phyloP scores from a whole-genome alignment of 2,888 invertebrate genomes.

The Nymphalis urticae region DNA sequence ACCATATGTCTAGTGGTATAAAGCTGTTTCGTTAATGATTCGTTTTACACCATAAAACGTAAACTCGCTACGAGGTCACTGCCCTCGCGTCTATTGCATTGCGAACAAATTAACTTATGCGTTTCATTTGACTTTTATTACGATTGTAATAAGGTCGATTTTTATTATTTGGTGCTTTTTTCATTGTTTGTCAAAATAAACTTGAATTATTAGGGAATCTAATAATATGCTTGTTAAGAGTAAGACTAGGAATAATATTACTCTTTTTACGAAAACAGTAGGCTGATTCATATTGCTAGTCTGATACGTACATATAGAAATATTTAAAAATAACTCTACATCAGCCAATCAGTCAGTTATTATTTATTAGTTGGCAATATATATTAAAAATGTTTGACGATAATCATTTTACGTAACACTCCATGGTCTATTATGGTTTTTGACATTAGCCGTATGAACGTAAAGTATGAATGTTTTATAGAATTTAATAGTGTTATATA shows the following conservation, averaged over 20 bases:
- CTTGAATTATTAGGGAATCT: constrained; percentile 41
- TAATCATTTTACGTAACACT: too few species aligned
- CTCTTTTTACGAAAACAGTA: constrained; percentile 18
- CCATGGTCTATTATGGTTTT: too few species aligned
- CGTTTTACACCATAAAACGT: constrained; percentile 28
- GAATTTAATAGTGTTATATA: too few species aligned
- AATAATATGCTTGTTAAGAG: constrained; percentile 40
- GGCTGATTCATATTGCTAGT: constrained; percentile 1
- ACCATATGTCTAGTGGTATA: constrained; percentile 8
- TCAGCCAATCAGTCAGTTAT: too few species aligned
- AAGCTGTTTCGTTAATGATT: constrained; percentile 7
- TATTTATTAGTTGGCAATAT: too few species aligned
- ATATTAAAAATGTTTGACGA: too few species aligned
- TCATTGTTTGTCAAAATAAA: constrained; percentile 32
- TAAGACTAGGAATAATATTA: constrained; percentile 28
- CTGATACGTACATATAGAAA: not conserved
- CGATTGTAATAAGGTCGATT: constrained; percentile 25
- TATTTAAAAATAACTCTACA: not conserved
- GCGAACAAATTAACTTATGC: constrained; percentile 37
- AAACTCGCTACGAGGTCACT: constrained; percentile 46
- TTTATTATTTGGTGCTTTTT: constrained; percentile 14
- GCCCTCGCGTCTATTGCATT: constrained; percentile 46
- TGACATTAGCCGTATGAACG: too few species aligned
- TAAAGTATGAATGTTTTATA: too few species aligned
- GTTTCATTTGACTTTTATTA: constrained; percentile 25